These are phyloP conservation scores for Drosophila malerkotliana DNA, from an alignment of 1,140 invertebrate species.

Conservation along the genomic window DNA sequence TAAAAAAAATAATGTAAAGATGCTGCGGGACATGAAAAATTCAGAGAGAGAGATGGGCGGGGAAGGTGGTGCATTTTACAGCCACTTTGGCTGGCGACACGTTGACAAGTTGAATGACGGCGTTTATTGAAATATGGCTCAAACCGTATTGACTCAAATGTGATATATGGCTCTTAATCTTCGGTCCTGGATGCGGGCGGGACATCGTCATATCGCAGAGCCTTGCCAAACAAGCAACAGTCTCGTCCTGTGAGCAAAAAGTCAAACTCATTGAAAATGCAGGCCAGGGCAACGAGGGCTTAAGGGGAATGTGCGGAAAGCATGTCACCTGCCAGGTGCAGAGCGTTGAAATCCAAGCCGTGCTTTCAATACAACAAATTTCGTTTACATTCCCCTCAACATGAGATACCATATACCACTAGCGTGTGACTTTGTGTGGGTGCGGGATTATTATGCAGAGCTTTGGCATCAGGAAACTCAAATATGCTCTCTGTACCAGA, in stretches of 20 bases:
- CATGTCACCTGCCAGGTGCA: conserved; percentile 35
- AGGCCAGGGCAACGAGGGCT: background rate
- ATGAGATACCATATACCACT: conserved; percentile 7
- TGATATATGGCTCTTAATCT: conserved; percentile 41
- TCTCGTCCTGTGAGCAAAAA: conserved; percentile 26
- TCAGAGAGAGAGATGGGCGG: background rate
- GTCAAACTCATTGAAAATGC: conserved; percentile 47
- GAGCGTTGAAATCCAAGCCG: conserved; percentile 55
- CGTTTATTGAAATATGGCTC: conserved; percentile 64
- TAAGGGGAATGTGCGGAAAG: conserved; percentile 12
- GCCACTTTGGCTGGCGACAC: conserved; percentile 64
- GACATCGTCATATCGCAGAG: conserved; percentile 1
- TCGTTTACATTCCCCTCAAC: conserved; percentile 47
- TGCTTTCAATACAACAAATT: conserved; percentile 67
- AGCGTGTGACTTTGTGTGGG: conserved; percentile 19
- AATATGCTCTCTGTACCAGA: conserved; percentile 48
- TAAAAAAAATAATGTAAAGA: conserved; percentile 1
- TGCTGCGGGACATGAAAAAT: background rate
- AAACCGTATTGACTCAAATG: conserved; percentile 40
- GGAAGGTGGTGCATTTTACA: conserved; percentile 51
- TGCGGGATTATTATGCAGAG: conserved; percentile 65
- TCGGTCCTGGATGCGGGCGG: background rate
- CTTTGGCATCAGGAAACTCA: conserved; percentile 42
- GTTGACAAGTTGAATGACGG: conserved; percentile 45
- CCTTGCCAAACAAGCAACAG: conserved; percentile 17